Base-by-base conservation (phyloP, 2,888 invertebrate genomes). In the Trachelus troglodyta region DNA sequence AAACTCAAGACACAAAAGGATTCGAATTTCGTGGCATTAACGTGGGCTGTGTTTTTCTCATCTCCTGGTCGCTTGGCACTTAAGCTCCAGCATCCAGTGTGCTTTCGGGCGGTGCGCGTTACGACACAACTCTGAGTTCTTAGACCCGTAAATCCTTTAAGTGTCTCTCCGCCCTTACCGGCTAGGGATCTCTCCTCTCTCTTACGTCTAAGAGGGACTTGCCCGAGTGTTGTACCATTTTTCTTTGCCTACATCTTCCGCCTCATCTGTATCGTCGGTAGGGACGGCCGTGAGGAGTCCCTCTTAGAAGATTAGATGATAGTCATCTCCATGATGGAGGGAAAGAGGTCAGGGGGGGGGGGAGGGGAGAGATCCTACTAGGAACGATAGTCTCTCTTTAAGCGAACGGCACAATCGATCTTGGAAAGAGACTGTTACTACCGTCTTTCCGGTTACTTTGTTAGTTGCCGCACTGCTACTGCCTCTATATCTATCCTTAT, bases 141-240 rank as follows among this genome's bases (percentile, higher is more conserved):
- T 73, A 76, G 86, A 85, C 82, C 81, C 81, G 86, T 91, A 90
- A 91, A 91, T 91, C 89, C 89, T 90, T 89, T 89, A 89, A 90
- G 89, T 91, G 90, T 89, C 89, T 83, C 80, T 82, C 80, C 80
- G 81, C 80, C 79, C 74, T 74, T 76, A 40, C 77, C 33, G 76
- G 37, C 34, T 71, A 33, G 74, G n/a, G 77, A 23, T 71, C 75
- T 69, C 30, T 76, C 69, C 35, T 12, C 35, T 35, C 37, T 71
- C 40, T 69, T 23, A 74, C 31, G 31, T 75, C 68, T 77, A 33
- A 68, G n/a, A 75, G 68, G 33, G 34, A 69, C 73, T 30, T 73
- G 71, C 73, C 15, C 68, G 34, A 76, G 74, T 75, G 73, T 74
- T 76, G 78, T 79, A 78, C 82, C 77, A 82, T 84, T 84, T 85